Base-by-base conservation (phyloP, 2,888 invertebrate genomes). In the Pandemis heparana region DNA sequence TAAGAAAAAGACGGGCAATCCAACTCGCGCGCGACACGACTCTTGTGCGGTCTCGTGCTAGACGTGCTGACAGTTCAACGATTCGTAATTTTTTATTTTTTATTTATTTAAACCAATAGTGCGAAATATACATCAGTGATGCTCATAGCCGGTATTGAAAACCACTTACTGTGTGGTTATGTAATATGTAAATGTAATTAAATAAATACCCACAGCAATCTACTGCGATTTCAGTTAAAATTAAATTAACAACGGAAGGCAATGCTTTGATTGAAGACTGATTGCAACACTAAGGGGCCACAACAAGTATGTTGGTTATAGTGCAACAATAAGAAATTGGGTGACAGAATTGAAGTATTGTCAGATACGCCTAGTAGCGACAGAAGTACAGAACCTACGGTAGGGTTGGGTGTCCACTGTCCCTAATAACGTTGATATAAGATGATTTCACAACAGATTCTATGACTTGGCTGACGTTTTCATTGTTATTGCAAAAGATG, bases 341-440 rank as follows among this genome's bases (percentile, higher is more conserved):
- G 56, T 16, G 64, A 69, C 65, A 74, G 74, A 64, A 41, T 61
- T 73, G 73, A 74, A 74, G 74, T 74, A 73, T 14, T 64, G 43
- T 64, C 32, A 38, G 41, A 64, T 65, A 32, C 18, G 63, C 59
- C 68, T 73, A 64, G 48, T 73, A 63, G 73, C 64, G n/a, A 48
- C 14, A 53, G 14, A 14, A 59, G 23, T 32, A 60, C 39, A 60
- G 56, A 46, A 61, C 74, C 69, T 74, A 74, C 10, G 51, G 51
- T 66, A 62, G 51, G 65, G 48, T 18, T 65, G 74, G 70, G 74
- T 74, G 70, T 70, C 74, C 74, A 74, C 69, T 53, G 9, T 14
- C 16, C 18, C 48, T 56, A 16, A 32, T 41, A 68, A 43, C 23
- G 68, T 18, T 23, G 23, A 32, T 5, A 6, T 16, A 14, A 7